phyloP scores from a whole-genome alignment of 2,888 invertebrate genomes.

The Timema podura region DNA sequence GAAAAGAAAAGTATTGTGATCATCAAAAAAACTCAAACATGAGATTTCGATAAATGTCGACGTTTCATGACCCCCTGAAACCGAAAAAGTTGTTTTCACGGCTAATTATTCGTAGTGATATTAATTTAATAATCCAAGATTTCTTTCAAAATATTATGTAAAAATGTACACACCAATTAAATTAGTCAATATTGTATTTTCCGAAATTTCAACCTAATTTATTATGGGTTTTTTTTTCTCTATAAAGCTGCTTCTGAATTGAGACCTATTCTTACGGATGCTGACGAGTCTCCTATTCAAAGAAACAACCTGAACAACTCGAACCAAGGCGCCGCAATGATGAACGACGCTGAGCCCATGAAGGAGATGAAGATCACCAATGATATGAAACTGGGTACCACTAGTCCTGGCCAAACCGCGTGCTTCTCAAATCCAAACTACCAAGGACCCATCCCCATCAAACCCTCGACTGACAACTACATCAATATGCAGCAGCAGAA shows the following conservation, averaged over 20 bases:
- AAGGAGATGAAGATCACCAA: conserved; percentile 16
- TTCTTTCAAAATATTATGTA: too few relatives aligned
- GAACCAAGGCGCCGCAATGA: conserved; percentile 19
- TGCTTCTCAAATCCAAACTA: conserved; percentile 43
- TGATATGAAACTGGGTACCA: neutral
- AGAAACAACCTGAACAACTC: conserved; percentile 16
- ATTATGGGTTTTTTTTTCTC: too few relatives aligned
- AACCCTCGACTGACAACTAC: conserved; percentile 45
- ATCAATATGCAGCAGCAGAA: conserved; percentile 53
- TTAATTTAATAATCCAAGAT: too few relatives aligned
- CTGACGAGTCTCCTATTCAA: neutral
- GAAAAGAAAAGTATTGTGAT: too few relatives aligned
- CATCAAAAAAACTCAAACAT: too few relatives aligned
- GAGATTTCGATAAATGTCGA: too few relatives aligned
- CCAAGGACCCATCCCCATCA: conserved; percentile 35
- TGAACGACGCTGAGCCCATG: neutral
- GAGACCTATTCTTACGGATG: neutral
- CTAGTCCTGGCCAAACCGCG: conserved; percentile 1
- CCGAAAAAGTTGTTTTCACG: too few relatives aligned
- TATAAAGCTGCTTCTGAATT: neutral
- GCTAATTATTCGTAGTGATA: too few relatives aligned
- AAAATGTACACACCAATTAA: too few relatives aligned
- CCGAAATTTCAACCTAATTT: too few relatives aligned
- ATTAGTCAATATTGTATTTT: too few relatives aligned
- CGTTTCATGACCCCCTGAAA: too few relatives aligned